A percentile compares a stretch with the other conserved stretches of the same genome.
These are phyloP conservation scores for Zoanthus gigantus DNA, from an alignment of 92 coral and sea anemone species.

Conservation along the genomic window DNA sequence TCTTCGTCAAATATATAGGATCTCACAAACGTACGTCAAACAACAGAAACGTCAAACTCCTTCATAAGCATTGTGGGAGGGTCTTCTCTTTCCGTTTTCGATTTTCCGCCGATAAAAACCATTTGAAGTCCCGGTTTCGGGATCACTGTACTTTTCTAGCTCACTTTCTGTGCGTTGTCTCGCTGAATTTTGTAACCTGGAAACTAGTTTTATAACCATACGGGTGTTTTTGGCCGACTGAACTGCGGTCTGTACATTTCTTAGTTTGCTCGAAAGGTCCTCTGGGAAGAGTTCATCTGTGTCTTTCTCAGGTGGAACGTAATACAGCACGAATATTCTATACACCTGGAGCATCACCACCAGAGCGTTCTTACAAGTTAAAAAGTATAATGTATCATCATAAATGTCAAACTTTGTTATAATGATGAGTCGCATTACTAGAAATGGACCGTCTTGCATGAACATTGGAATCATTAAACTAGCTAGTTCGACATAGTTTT, in stretches of 20 bases:
- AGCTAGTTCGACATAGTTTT: conserved; percentile 75
- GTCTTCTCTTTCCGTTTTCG: neutral
- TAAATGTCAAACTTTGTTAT: conserved; percentile 86
- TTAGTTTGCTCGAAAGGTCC: conserved; percentile 65
- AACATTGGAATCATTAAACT: conserved; percentile 87
- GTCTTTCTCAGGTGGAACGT: conserved; percentile 92
- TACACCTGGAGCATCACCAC: conserved; percentile 95
- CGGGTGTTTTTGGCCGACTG: conserved; percentile 82
- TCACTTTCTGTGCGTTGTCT: conserved; percentile 34
- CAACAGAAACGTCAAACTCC: neutral
- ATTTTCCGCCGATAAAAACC: neutral
- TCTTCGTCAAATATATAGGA: too few relatives aligned
- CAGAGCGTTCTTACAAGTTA: conserved; percentile 92
- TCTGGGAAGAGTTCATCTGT: conserved; percentile 78
- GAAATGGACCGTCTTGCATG: conserved; percentile 93
- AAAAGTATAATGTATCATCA: conserved; percentile 86
- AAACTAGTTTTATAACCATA: conserved; percentile 80
- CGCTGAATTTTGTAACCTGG: conserved; percentile 79
- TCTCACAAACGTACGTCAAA: too few relatives aligned
- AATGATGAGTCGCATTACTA: conserved; percentile 82
- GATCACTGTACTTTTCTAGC: neutral
- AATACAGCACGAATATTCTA: conserved; percentile 90
- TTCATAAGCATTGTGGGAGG: conserved; percentile 12
- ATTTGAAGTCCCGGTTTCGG: conserved; percentile 13
- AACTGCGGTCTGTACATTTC: conserved; percentile 94